These are phyloP conservation scores for Colossoma macropomum DNA, from an alignment of 2,113 vertebrate species.

Conservation along the genomic window DNA sequence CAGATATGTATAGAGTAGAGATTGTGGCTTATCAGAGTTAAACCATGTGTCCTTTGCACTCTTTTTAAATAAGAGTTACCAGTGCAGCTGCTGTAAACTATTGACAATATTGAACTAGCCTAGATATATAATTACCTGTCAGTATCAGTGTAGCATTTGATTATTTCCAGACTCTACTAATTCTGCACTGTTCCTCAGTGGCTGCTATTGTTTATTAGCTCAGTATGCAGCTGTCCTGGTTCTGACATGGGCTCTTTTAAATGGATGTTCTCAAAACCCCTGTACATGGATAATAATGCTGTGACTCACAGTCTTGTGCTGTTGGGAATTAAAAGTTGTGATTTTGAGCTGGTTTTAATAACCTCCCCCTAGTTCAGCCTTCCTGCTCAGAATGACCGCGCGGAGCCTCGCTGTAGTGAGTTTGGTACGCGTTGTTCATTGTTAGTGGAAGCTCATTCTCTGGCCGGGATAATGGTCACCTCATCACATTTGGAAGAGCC, in stretches of 20 bases:
- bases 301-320: not conserved
- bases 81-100: too few relatives aligned
- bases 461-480: not conserved
- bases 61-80: too few relatives aligned
- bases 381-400: not conserved
- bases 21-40: too few relatives aligned
- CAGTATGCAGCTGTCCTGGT: conserved; percentile 15
- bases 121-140: too few relatives aligned
- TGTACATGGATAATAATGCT: not conserved
- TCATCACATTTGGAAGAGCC: not conserved
- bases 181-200: not conserved
- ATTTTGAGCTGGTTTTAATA: conserved; percentile 25
- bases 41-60: too few relatives aligned
- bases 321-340: conserved; percentile 6
- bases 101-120: too few relatives aligned
- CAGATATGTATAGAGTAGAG: too few relatives aligned
- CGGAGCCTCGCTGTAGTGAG: not conserved
- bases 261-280: not conserved
- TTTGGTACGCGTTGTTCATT: not conserved
- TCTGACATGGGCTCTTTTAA: conserved; percentile 1
- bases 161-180: too few relatives aligned
- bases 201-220: not conserved
- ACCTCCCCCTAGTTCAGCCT: not conserved
- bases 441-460: not conserved
- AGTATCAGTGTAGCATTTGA: too few relatives aligned